These are phyloP conservation scores for Aphodius granarius DNA, from an alignment of 2,888 invertebrate genomes.

Conservation along the genomic window DNA sequence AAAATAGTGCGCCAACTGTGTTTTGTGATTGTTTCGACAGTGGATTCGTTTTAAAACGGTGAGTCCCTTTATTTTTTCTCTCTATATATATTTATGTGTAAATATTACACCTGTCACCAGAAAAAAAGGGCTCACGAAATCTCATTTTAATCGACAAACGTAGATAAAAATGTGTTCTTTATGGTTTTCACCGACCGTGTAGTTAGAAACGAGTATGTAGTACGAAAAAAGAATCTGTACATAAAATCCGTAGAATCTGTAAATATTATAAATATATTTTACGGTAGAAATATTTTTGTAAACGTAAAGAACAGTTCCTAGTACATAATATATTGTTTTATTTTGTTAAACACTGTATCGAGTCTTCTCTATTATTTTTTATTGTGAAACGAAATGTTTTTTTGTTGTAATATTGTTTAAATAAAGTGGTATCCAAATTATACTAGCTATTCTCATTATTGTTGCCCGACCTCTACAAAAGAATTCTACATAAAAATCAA, in stretches of 20 bases:
- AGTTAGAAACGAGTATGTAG: neutral
- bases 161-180: neutral
- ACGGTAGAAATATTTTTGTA: conserved; percentile 28
- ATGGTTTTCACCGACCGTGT: neutral
- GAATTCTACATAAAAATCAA: neutral
- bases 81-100: neutral
- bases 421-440: conserved; percentile 27
- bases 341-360: conserved; percentile 27
- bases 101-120: neutral
- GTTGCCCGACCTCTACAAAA: neutral
- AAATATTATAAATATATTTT: conserved; percentile 24
- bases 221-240: neutral
- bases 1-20: conserved; percentile 13
- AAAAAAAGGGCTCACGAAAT: neutral
- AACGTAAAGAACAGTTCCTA: conserved; percentile 26
- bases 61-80: conserved; percentile 36
- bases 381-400: conserved; percentile 23
- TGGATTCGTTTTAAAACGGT: conserved; percentile 33
- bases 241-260: conserved; percentile 10
- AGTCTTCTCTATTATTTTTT: conserved; percentile 13
- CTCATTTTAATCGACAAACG: neutral
- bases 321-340: conserved; percentile 21
- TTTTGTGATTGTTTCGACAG: conserved; percentile 20
- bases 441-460: neutral
- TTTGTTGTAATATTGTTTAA: conserved; percentile 26